phyloP scores from a whole-genome alignment of 2,113 vertebrate species.

The Telmatochromis brachygnathus region DNA sequence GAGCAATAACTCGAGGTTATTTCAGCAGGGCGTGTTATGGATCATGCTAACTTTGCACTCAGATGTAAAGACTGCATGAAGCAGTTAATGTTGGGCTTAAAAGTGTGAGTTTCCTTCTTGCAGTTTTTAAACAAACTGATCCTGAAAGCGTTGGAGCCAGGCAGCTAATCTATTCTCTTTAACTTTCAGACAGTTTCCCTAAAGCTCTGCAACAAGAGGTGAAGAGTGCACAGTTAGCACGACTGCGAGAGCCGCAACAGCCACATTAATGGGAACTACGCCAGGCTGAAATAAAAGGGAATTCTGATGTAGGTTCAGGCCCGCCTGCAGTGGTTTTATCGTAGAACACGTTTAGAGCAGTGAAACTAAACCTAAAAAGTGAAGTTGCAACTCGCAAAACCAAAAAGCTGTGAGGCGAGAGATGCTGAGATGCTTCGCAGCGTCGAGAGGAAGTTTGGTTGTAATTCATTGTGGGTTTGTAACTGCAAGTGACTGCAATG shows the following conservation, averaged over 20 bases:
- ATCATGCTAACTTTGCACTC: neutral
- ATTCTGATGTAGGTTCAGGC: neutral
- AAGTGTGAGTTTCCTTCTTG: neutral
- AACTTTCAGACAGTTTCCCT: neutral
- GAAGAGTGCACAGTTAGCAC: neutral
- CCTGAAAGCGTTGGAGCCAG: neutral
- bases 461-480: neutral
- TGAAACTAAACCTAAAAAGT: neutral
- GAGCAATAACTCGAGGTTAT: neutral
- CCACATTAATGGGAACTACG: neutral
- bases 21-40: neutral
- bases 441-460: neutral
- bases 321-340: neutral
- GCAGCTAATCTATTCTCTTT: neutral
- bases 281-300: neutral
- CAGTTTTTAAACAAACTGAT: neutral
- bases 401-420: neutral
- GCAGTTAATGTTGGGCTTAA: neutral
- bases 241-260: neutral
- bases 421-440: neutral
- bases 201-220: neutral
- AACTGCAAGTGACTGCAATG: neutral
- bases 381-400: neutral
- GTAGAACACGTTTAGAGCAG: neutral
- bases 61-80: neutral